Conservation (phyloP, 2,113 vertebrate genomes). For the Nerophis ophidion region DNA sequence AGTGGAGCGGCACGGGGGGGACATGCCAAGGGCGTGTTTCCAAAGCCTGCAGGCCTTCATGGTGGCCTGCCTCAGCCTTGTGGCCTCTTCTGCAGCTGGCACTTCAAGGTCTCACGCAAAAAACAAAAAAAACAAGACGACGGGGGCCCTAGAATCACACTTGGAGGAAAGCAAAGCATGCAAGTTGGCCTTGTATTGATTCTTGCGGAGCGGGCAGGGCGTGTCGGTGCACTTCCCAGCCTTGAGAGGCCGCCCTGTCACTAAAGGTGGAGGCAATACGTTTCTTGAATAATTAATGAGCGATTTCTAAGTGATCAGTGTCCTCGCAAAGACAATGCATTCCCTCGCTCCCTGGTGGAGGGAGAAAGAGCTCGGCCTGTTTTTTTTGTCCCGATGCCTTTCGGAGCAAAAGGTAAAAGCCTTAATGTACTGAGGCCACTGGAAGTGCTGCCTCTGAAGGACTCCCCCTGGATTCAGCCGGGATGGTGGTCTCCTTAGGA, state of each 20-base stretch:
- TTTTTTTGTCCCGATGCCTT: conserved; percentile 70
- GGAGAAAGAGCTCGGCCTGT: conserved; percentile 60
- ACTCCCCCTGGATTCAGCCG: conserved; percentile 63
- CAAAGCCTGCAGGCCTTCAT: conserved; percentile 51
- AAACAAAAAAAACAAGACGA: not conserved
- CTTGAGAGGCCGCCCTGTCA: conserved; percentile 67
- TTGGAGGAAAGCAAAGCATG: conserved; percentile 45
- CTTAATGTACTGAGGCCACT: conserved; percentile 73
- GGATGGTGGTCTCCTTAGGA: conserved; percentile 64
- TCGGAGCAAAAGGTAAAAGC: conserved; percentile 72
- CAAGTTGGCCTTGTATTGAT: conserved; percentile 50
- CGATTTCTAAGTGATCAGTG: conserved; percentile 71
- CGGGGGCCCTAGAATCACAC: conserved; percentile 6
- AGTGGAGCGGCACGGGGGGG: conserved; percentile 25
- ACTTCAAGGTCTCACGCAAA: conserved; percentile 59
- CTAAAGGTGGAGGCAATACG: conserved; percentile 69
- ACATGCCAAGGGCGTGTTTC: conserved; percentile 54
- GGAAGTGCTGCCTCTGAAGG: conserved; percentile 68
- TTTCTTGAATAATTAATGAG: conserved; percentile 72
- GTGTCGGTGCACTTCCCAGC: conserved; percentile 62
- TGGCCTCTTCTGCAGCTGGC: conserved; percentile 58
- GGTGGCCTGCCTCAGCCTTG: conserved; percentile 54
- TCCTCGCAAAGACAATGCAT: conserved; percentile 72
- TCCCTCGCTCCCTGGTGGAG: conserved; percentile 57
- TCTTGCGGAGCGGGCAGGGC: conserved; percentile 51